Percentiles rank a stretch among this genome's conserved stretches.
phyloP scores from a whole-genome alignment of 2,113 vertebrate genomes.

The Vulpes lagopus region DNA sequence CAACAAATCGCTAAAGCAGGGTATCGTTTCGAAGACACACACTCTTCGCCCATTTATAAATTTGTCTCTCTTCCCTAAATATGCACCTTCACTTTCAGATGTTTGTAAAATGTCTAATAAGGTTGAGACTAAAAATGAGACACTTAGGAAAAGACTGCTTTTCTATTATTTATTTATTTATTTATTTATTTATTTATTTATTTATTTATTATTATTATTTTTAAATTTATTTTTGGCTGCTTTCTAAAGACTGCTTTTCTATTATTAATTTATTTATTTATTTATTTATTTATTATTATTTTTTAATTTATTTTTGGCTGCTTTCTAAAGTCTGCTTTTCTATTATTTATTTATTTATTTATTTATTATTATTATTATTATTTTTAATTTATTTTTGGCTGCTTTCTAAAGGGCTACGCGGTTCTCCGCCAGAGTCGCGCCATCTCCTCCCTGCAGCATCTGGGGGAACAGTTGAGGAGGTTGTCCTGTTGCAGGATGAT shows the following conservation, averaged over 20 bases:
- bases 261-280: rapidly evolving
- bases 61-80: background rate
- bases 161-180: too few species aligned
- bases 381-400: background rate
- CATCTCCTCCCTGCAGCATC: background rate
- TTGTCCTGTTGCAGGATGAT: background rate
- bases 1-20: background rate
- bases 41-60: background rate
- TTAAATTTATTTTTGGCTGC: background rate
- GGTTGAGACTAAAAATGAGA: background rate
- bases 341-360: too few species aligned
- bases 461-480: background rate
- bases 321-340: background rate
- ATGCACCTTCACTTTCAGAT: background rate
- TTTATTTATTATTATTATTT: too few species aligned
- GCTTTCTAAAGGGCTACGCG: background rate
- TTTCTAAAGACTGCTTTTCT: background rate
- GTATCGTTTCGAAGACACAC: background rate
- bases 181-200: too few species aligned
- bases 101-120: background rate
- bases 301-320: background rate
- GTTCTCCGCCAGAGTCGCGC: background rate
- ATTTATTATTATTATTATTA: too few species aligned
- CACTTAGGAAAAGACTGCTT: background rate
- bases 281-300: too few species aligned